These are phyloP conservation scores for Microctenopoma steveboyesi DNA, from an alignment of 2,797 vertebrate genomes.

Conservation along the genomic window DNA sequence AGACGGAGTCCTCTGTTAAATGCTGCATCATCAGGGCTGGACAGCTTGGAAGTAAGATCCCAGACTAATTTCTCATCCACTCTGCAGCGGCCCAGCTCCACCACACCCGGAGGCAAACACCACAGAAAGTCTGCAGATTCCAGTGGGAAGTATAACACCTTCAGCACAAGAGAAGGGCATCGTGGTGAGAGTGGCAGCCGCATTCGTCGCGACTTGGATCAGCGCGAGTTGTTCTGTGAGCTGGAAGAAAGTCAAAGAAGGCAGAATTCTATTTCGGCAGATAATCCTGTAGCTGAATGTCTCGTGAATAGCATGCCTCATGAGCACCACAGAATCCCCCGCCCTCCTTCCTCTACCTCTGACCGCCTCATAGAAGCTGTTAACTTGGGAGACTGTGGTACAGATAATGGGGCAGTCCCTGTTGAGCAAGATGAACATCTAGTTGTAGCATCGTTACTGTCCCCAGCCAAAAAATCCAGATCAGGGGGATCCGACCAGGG, in stretches of 20 bases:
- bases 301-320: slow-evolving; percentile 54
- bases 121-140: slow-evolving; percentile 87
- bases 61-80: slow-evolving; percentile 89
- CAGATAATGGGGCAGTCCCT: slow-evolving; percentile 63
- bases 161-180: slow-evolving; percentile 89
- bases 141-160: slow-evolving; percentile 89
- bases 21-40: slow-evolving; percentile 84
- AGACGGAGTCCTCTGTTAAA: slow-evolving; percentile 90
- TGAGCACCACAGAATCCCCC: slow-evolving; percentile 76
- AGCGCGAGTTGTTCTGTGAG: slow-evolving; percentile 89
- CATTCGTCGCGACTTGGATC: slow-evolving; percentile 86
- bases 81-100: slow-evolving; percentile 87
- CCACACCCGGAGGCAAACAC: slow-evolving; percentile 84
- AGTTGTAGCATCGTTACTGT: slow-evolving; percentile 75
- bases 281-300: slow-evolving; percentile 48
- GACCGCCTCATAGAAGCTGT: slow-evolving; percentile 75
- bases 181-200: slow-evolving; percentile 56
- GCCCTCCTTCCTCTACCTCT: slow-evolving; percentile 79
- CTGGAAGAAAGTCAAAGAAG: slow-evolving; percentile 84
- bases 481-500: slow-evolving; percentile 72
- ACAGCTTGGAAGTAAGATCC: slow-evolving; percentile 84
- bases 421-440: slow-evolving; percentile 85
- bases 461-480: slow-evolving; percentile 86
- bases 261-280: slow-evolving; percentile 66
- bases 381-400: slow-evolving; percentile 74